These are phyloP conservation scores for Apostichopus leukothele DNA, from an alignment of 53 echinoderm and acorn worm species.

Conservation along the genomic window DNA sequence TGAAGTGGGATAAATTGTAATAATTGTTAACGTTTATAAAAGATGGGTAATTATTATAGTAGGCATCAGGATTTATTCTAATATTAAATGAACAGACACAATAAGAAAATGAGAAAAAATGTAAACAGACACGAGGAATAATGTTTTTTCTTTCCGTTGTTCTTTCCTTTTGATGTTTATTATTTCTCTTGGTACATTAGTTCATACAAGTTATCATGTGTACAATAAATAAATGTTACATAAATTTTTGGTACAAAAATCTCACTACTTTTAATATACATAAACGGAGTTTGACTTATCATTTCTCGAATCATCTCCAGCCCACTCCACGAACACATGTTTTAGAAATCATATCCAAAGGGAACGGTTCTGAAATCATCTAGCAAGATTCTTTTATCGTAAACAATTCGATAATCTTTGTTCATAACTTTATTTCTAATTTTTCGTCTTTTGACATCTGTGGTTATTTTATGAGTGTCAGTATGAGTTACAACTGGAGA, in stretches of 20 bases:
- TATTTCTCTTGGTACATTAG: background rate
- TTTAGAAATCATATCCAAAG: constrained; percentile 30
- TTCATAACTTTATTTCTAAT: constrained; percentile 39
- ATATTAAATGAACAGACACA: background rate
- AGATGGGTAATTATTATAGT: too few species aligned
- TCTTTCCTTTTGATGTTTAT: background rate
- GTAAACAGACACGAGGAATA: background rate
- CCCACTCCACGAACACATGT: background rate
- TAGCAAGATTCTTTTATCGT: constrained; percentile 51
- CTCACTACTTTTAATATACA: background rate
- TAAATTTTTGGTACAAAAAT: background rate
- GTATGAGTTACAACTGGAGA: constrained; percentile 31
- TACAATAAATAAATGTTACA: too few species aligned
- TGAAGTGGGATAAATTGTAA: constrained; percentile 25
- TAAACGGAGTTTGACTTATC: too few species aligned
- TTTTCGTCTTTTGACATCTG: constrained; percentile 56
- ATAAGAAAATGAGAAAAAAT: background rate
- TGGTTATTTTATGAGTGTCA: constrained; percentile 47
- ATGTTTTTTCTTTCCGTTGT: too few species aligned
- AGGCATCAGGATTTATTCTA: too few species aligned
- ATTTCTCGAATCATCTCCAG: background rate
- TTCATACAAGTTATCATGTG: background rate
- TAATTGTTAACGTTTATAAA: too few species aligned
- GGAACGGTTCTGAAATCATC: constrained; percentile 53
- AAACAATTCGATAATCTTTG: constrained; percentile 68